Percentiles rank a stretch among this genome's conserved stretches.
Conservation (phyloP, 2,888 invertebrate genomes). For the Nipponacmea schrenckii region DNA sequence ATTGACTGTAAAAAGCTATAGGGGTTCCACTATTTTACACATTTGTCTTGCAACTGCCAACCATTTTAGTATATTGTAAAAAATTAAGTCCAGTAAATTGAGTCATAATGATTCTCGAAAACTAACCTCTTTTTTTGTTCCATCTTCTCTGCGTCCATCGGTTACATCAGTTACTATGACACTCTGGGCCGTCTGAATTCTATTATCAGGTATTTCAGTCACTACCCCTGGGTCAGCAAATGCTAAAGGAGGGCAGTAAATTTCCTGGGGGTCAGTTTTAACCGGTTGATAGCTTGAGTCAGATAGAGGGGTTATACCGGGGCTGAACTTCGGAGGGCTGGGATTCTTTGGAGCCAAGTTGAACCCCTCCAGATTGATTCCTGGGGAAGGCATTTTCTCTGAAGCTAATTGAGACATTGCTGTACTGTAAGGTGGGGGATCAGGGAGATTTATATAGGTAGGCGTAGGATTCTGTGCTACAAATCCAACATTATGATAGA, state of each 20-base stretch:
- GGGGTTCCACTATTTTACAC: no score
- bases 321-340: slow-evolving; percentile 1
- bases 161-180: background rate
- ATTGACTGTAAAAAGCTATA: no score
- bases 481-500: background rate
- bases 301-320: background rate
- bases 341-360: background rate
- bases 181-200: slow-evolving; percentile 13
- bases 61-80: no score
- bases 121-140: no score
- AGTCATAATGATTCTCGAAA: no score
- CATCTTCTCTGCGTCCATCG: no score
- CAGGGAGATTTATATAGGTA: background rate
- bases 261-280: slow-evolving; percentile 32
- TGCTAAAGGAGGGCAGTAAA: slow-evolving; percentile 37
- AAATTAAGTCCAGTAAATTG: no score
- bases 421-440: slow-evolving; percentile 1
- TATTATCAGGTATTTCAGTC: slow-evolving; percentile 28
- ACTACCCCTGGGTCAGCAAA: slow-evolving; percentile 39
- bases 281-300: slow-evolving; percentile 2
- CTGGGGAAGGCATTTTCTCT: background rate
- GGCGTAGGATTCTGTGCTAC: background rate
- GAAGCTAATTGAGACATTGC: background rate
- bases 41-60: no score
- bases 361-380: background rate